Conservation (phyloP, 2,113 vertebrate species). For the Craseonycteris thonglongyai region DNA sequence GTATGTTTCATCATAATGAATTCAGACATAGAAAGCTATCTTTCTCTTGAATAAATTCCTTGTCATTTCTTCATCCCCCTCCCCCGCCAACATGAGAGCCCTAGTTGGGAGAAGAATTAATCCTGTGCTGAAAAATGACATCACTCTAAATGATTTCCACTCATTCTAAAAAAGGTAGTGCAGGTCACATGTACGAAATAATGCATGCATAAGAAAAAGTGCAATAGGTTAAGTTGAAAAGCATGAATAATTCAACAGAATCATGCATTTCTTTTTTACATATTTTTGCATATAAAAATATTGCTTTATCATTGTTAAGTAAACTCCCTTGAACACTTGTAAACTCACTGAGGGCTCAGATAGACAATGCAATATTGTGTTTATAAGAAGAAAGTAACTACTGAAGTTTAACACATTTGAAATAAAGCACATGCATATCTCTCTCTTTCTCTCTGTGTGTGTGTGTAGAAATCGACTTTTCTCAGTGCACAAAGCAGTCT, state of each 20-base stretch:
- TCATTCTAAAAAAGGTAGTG: neutral
- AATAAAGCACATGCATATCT: neutral
- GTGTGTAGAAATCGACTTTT: neutral
- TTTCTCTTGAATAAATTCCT: neutral
- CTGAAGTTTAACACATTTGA: neutral
- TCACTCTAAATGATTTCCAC: neutral
- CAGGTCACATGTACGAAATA: neutral
- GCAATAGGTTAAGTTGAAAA: constrained; percentile 21
- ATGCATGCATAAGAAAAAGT: neutral
- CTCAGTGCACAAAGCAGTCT: neutral
- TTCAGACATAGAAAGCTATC: neutral
- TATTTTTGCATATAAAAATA: neutral
- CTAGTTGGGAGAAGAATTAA: neutral
- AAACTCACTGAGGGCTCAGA: neutral
- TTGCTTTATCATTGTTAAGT: neutral
- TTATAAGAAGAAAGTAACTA: neutral
- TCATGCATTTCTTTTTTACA: neutral
- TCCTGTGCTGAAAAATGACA: neutral
- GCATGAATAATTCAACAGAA: constrained; percentile 37
- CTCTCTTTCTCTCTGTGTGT: neutral
- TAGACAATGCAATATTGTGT: neutral
- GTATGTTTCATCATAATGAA: neutral
- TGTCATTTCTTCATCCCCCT: neutral
- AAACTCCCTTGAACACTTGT: neutral
- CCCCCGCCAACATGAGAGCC: neutral